A percentile compares a stretch with the other conserved stretches of the same genome.
phyloP scores from a whole-genome alignment of 2,888 invertebrate species.

The Parapristionchus giblindavisi region DNA sequence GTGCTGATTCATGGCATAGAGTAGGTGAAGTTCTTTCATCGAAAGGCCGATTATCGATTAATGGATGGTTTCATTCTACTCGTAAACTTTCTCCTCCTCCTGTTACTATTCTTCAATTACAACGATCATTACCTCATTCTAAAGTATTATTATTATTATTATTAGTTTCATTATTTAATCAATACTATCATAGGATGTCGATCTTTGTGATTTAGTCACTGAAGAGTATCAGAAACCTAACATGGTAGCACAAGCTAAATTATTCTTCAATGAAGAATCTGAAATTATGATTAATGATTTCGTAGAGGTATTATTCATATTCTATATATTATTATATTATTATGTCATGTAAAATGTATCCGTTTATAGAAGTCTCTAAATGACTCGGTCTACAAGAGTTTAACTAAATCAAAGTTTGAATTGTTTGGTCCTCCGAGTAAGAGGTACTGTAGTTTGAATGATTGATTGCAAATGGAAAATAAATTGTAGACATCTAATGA shows the following conservation, averaged over 20 bases:
- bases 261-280: slow-evolving; percentile 26
- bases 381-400: background rate
- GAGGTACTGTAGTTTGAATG: background rate
- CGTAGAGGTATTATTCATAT: slow-evolving; percentile 9
- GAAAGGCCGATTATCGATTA: slow-evolving; percentile 10
- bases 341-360: background rate
- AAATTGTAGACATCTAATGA: slow-evolving; percentile 3
- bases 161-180: no score
- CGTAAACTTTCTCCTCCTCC: slow-evolving; percentile 17
- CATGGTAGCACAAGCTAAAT: slow-evolving; percentile 13
- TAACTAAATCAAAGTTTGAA: background rate
- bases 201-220: slow-evolving; percentile 9
- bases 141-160: no score
- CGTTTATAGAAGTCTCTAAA: slow-evolving; percentile 5
- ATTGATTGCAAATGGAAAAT: background rate
- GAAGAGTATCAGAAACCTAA: slow-evolving; percentile 22
- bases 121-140: slow-evolving; percentile 7
- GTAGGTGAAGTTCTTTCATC: slow-evolving; percentile 19
- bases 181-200: no score
- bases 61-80: slow-evolving; percentile 31
- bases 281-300: slow-evolving; percentile 17
- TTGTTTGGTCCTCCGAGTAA: slow-evolving; percentile 12
- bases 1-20: slow-evolving; percentile 29
- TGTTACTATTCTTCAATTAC: background rate
- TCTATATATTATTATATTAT: no score